A percentile compares a stretch with the other conserved stretches of the same genome.
phyloP scores from a whole-genome alignment of 2,888 invertebrate species.

The Helobdella robusta region DNA sequence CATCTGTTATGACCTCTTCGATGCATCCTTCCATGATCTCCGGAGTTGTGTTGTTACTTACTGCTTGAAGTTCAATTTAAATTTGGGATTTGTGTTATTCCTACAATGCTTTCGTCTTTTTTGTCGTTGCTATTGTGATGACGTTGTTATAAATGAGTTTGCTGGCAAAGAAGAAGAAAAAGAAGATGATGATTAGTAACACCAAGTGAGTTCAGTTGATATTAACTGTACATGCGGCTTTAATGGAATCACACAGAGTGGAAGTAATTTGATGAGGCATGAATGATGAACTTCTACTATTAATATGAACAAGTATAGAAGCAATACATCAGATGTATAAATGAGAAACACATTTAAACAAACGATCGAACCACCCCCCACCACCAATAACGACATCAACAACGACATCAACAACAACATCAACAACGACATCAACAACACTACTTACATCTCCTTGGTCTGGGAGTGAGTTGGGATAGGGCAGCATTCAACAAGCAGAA shows the following conservation, averaged over 20 bases:
- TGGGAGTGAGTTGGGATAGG: conserved; percentile 14
- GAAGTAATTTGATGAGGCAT: too few species aligned
- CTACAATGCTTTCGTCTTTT: too few species aligned
- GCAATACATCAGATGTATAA: too few species aligned
- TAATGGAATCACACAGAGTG: too few species aligned
- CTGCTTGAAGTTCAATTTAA: background rate
- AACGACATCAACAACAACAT: too few species aligned
- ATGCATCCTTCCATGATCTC: conserved; percentile 18
- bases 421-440: too few species aligned
- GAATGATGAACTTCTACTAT: too few species aligned
- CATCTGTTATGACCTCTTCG: conserved; percentile 18
- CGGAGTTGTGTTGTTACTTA: background rate
- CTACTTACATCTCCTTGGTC: background rate
- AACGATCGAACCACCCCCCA: background rate
- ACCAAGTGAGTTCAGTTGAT: background rate
- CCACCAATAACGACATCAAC: too few species aligned
- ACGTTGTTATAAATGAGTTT: background rate
- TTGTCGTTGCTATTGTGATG: conserved; percentile 2
- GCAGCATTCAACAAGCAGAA: conserved; percentile 54
- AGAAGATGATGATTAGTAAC: background rate
- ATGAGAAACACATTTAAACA: too few species aligned
- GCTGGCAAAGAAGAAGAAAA: background rate
- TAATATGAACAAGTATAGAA: too few species aligned
- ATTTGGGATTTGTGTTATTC: too few species aligned
- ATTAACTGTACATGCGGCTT: too few species aligned